Conservation (phyloP, 2,888 invertebrate species). For the Molorchus minor region DNA sequence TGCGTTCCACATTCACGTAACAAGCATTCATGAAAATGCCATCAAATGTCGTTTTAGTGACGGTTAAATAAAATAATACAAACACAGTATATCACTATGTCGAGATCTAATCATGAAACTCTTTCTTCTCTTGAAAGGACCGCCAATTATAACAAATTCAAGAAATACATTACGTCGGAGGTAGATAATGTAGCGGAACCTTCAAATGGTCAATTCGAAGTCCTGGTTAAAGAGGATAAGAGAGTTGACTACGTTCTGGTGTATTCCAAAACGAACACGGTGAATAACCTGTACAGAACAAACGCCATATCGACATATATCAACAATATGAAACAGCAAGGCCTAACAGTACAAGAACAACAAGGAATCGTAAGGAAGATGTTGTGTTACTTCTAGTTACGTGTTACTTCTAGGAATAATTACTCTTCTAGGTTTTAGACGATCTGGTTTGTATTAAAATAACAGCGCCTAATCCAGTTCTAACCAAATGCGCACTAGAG, state of each 20-base stretch:
- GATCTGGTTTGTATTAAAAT: conserved; percentile 5
- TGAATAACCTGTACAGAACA: neutral
- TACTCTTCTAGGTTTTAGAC: conserved; percentile 4
- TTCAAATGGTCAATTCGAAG: too few species aligned
- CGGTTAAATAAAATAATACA: too few species aligned
- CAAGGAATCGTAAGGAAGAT: neutral
- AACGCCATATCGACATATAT: neutral
- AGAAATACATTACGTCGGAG: too few species aligned
- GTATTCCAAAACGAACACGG: neutral
- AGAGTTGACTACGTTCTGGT: conserved; percentile 7
- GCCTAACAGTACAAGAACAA: neutral
- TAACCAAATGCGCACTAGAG: neutral
- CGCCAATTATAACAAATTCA: too few species aligned
- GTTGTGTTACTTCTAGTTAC: neutral
- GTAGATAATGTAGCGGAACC: too few species aligned
- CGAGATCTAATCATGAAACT: too few species aligned
- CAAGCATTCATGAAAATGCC: too few species aligned
- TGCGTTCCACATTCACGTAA: too few species aligned
- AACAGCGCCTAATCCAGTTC: neutral
- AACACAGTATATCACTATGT: too few species aligned
- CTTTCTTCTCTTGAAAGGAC: too few species aligned
- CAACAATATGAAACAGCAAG: neutral
- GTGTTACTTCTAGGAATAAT: neutral
- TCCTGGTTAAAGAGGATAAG: neutral
- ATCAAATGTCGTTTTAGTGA: too few species aligned